phyloP scores from a whole-genome alignment of 2,113 vertebrate genomes.

The Ciconia boyciana region DNA sequence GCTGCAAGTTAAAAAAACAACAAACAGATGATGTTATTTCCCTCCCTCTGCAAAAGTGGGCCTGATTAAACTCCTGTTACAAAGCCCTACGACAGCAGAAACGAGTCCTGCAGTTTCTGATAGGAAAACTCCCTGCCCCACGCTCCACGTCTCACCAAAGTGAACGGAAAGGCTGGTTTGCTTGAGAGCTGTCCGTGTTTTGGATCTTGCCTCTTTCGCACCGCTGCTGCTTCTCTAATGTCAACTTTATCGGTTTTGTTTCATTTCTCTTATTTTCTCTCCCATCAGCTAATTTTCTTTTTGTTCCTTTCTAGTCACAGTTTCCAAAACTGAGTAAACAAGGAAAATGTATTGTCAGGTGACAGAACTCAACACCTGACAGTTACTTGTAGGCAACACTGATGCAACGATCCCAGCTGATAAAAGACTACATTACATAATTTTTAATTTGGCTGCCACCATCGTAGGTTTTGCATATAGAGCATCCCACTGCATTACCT shows the following conservation, averaged over 20 bases:
- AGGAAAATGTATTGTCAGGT: neutral
- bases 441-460: neutral
- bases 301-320: neutral
- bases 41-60: neutral
- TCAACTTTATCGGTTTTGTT: neutral
- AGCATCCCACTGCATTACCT: neutral
- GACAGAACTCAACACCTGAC: neutral
- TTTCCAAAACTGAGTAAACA: neutral
- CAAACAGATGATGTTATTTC: neutral
- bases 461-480: neutral
- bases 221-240: neutral
- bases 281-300: neutral
- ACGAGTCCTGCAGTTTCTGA: neutral
- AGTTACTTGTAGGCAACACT: neutral
- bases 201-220: neutral
- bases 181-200: neutral
- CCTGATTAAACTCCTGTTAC: neutral
- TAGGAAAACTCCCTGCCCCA: neutral
- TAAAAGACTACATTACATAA: neutral
- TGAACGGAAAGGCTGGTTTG: neutral
- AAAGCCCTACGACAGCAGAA: neutral
- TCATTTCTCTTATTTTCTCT: neutral
- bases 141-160: neutral
- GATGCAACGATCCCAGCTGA: neutral
- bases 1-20: neutral